phyloP scores from a whole-genome alignment of 2,113 vertebrate species.

The Cochlearius cochlearius region DNA sequence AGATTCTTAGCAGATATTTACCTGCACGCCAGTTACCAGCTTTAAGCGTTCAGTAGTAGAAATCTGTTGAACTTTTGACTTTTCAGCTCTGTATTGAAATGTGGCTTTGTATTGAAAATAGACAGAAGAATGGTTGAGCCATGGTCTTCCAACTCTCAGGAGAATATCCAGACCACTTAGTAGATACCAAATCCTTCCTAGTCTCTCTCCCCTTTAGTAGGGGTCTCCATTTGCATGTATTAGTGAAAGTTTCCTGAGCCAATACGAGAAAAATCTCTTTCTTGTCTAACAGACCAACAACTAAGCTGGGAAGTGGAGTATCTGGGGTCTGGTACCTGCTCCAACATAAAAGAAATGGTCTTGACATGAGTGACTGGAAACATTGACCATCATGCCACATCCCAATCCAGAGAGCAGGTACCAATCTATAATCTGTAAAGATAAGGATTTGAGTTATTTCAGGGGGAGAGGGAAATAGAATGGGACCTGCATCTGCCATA shows the following conservation, averaged over 20 bases:
- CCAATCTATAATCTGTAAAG: neutral
- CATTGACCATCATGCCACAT: accelerated
- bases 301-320: neutral
- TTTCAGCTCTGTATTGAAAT: neutral
- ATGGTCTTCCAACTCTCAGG: neutral
- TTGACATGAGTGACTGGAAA: neutral
- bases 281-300: neutral
- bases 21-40: neutral
- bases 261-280: neutral
- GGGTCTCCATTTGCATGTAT: neutral
- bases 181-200: neutral
- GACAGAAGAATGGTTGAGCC: neutral
- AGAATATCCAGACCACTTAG: neutral
- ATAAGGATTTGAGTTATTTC: neutral
- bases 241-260: neutral
- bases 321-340: neutral
- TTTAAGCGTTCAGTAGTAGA: neutral
- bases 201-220: neutral
- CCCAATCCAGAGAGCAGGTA: neutral
- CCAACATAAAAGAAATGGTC: neutral
- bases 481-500: neutral
- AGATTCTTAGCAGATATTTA: neutral
- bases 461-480: neutral
- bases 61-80: neutral
- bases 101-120: neutral